These are phyloP conservation scores for Parochlus steinenii DNA, from an alignment of 2,888 invertebrate species.

Conservation along the genomic window DNA sequence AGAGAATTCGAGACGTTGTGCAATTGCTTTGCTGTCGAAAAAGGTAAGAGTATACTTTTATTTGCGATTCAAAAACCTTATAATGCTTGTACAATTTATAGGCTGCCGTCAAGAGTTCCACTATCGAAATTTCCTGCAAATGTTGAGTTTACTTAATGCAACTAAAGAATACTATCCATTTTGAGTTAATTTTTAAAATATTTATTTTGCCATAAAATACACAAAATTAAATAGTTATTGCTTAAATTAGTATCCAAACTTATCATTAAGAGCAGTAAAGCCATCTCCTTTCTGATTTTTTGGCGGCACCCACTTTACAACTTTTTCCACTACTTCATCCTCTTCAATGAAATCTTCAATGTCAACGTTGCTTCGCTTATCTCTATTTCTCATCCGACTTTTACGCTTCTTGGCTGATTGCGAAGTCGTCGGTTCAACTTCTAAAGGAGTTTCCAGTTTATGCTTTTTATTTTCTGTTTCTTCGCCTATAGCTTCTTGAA, in stretches of 20 bases:
- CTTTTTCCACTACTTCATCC: constrained; percentile 33
- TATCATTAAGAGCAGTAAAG: constrained; percentile 55
- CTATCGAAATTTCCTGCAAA: no score
- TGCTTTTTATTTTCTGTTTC: constrained; percentile 6
- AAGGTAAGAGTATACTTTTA: no score
- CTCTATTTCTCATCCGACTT: constrained; percentile 18
- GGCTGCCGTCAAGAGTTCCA: no score
- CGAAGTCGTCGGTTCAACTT: constrained; percentile 8
- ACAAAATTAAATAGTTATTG: no score
- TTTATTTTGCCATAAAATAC: no score
- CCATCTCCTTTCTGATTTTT: constrained; percentile 60
- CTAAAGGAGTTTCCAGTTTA: neutral
- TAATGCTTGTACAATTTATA: no score
- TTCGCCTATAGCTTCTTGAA: constrained; percentile 9
- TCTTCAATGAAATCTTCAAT: neutral
- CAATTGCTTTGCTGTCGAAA: constrained; percentile 54
- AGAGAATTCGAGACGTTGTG: constrained; percentile 51
- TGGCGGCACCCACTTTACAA: constrained; percentile 66
- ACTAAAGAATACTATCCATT: no score
- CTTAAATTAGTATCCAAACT: constrained; percentile 49
- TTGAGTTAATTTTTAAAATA: no score
- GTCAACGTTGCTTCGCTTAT: constrained; percentile 1
- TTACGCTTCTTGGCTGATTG: constrained; percentile 16
- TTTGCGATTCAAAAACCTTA: no score
- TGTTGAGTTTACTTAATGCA: no score